phyloP scores from a whole-genome alignment of 2,797 vertebrate species.

The Spea hammondii region DNA sequence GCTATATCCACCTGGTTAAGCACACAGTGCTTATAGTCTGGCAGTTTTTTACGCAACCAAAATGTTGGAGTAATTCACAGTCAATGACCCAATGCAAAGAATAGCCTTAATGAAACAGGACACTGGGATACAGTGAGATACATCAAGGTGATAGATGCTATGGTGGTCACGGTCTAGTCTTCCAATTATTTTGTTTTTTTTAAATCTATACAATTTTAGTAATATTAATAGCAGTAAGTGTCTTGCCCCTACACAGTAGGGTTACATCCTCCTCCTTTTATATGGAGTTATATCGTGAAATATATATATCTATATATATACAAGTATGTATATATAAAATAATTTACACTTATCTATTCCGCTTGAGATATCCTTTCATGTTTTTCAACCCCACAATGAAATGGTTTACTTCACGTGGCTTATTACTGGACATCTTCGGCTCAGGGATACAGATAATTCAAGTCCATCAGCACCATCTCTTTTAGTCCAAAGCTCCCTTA shows the following conservation, averaged over 20 bases:
- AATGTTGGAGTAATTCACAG: not conserved
- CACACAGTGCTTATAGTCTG: conserved; percentile 48
- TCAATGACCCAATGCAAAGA: not conserved
- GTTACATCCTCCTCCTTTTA: conserved; percentile 49
- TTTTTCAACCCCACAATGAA: conserved; percentile 29
- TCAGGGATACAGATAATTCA: conserved; percentile 45
- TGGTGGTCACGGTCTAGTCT: not conserved
- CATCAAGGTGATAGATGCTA: not conserved
- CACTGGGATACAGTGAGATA: conserved; percentile 28
- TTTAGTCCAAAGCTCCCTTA: not conserved
- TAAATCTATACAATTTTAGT: conserved; percentile 32
- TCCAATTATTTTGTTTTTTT: not conserved
- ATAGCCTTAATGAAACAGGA: conserved; percentile 20
- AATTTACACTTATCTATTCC: conserved; percentile 70
- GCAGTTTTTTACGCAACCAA: conserved; percentile 23
- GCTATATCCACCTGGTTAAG: conserved; percentile 10
- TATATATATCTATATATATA: conserved; percentile 72
- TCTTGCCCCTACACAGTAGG: conserved; percentile 55
- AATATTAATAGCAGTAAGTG: conserved; percentile 47
- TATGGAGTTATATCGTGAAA: conserved; percentile 69
- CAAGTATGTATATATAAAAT: conserved; percentile 70
- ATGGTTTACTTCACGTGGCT: conserved; percentile 15
- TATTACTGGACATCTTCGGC: conserved; percentile 27
- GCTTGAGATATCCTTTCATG: conserved; percentile 60
- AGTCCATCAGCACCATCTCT: conserved; percentile 12